Conservation (phyloP, 1,140 invertebrate genomes). For the Drosophila kohkoa region DNA sequence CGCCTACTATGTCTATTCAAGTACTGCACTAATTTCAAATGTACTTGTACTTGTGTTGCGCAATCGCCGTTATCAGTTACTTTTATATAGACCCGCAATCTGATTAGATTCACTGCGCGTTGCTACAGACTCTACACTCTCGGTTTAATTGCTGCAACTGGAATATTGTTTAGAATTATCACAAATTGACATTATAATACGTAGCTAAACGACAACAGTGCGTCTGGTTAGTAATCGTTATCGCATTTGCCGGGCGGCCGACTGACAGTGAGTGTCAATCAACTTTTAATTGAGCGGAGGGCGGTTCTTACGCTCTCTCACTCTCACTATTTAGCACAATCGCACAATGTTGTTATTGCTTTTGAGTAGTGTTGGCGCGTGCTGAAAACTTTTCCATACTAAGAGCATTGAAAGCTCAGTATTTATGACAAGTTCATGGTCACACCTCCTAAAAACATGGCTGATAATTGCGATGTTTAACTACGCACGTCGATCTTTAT, state of each 20-base stretch:
- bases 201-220: slow-evolving; percentile 20
- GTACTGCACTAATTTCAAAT: slow-evolving; percentile 33
- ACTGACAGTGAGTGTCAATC: slow-evolving; percentile 40
- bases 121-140: slow-evolving; percentile 20
- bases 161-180: neutral
- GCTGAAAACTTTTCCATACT: slow-evolving; percentile 50
- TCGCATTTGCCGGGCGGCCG: slow-evolving; percentile 49
- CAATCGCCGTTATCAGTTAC: slow-evolving; percentile 63
- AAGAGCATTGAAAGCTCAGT: slow-evolving; percentile 14
- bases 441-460: slow-evolving; percentile 28
- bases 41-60: slow-evolving; percentile 53
- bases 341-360: slow-evolving; percentile 6
- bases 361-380: slow-evolving; percentile 28
- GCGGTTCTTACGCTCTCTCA: slow-evolving; percentile 3
- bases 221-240: slow-evolving; percentile 61
- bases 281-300: slow-evolving; percentile 27
- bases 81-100: slow-evolving; percentile 31
- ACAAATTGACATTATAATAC: slow-evolving; percentile 17
- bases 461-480: neutral
- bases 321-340: slow-evolving; percentile 9
- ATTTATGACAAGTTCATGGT: slow-evolving; percentile 59
- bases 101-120: slow-evolving; percentile 56
- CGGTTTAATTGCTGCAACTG: neutral
- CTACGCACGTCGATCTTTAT: slow-evolving; percentile 20
- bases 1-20: neutral